Evolutionary conservation across 2,888 invertebrate species (phyloP), one percentile per base, ranked within the genome.

Genomic region (Drosophila atripex): DNA sequence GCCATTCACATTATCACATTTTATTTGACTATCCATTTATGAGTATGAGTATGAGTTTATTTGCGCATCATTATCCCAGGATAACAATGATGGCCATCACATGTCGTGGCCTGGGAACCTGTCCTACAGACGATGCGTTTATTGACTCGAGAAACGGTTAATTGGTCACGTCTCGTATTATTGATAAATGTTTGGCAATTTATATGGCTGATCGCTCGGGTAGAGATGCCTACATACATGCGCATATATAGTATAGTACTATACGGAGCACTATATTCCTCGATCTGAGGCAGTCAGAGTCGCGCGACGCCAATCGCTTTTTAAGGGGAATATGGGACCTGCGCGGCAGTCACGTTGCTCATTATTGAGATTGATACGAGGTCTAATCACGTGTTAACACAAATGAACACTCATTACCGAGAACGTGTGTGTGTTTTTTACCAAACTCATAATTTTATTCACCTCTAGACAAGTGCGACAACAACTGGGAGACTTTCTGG

Each of bases 361-460:
- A 77, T 84, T 84, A 84, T 78, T 65, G 86, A 84, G 84, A 88
- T 84, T 77, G 77, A 84, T 84, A 73, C 73, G 78, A 69, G 74
- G 75, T 76, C 86, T 83, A 84, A 84, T 88, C 86, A 86, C 76
- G 80, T 88, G 86, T 77, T 77, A 84, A 77, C 83, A 82, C 82
- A 87, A 85, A 87, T 79, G 83, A 85, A 79, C 77, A 79, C 83
- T 78, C 83, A 87, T 83, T 83, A 83, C 78, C 46, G 56, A 51
- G 41, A 46, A 53, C 64, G 35, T 55, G 47, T 28, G 49, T 28
- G 39, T 18, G 39, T 18, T 32, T 32, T 25, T 23, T 23, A 35
- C 25, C 52, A 35, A 12, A 25, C 30, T 39, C 35, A 25, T 25
- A 46, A 14, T 41, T 47, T 41, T 35, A 35, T 52, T 43, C 30